Conservation (phyloP, 2,113 vertebrate species). For the Cathartes aura region DNA sequence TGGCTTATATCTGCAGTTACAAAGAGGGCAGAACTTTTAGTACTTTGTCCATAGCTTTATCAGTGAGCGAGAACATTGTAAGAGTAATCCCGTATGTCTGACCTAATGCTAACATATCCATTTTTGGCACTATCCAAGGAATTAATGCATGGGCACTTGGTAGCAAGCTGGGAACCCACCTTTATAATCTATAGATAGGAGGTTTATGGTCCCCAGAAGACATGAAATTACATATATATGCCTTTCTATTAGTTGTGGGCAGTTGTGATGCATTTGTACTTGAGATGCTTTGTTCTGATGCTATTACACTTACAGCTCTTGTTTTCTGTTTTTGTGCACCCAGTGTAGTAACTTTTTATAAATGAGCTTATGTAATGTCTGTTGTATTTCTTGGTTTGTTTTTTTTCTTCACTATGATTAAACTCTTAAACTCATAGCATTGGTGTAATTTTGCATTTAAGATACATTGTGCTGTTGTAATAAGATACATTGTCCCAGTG, state of each 20-base stretch:
- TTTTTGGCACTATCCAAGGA: not conserved
- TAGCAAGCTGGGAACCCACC: not conserved
- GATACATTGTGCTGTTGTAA: not conserved
- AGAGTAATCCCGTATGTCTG: not conserved
- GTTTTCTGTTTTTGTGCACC: not conserved
- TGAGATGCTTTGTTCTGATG: not conserved
- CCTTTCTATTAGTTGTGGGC: not conserved
- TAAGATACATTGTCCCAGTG: not conserved
- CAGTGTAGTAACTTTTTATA: not conserved
- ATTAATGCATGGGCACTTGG: not conserved
- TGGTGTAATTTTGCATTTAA: not conserved
- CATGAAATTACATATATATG: not conserved
- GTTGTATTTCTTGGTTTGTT: not conserved
- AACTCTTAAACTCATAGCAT: not conserved
- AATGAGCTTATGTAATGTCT: not conserved
- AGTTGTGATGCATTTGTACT: not conserved
- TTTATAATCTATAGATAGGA: not conserved
- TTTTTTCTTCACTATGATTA: not conserved
- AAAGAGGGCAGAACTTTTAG: not conserved
- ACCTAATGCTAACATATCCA: not conserved
- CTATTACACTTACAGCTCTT: not conserved
- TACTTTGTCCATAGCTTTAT: not conserved
- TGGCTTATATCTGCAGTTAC: not conserved
- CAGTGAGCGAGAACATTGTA: fast-evolving
- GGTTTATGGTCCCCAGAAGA: not conserved